Evolutionary conservation across 2,797 vertebrate genomes (phyloP), one percentile per base, ranked within the genome.

Genomic region (Podarcis siculus): DNA sequence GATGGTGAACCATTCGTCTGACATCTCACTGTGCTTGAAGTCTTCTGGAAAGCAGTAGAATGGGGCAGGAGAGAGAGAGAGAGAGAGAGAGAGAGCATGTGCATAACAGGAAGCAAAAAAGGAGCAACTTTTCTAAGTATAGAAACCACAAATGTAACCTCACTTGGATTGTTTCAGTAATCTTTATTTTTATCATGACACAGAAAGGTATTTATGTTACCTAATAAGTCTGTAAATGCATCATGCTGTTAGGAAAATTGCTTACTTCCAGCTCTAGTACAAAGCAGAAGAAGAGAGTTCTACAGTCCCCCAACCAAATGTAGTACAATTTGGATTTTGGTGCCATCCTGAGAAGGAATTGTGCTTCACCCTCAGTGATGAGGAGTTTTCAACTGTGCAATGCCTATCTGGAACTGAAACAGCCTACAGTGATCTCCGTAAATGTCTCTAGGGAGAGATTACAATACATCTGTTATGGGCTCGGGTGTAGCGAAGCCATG

Each of bases 1-100:
- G 67, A 72, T 79, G 92, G 89, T 87, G 88, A 95, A 91, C 93
- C 94, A 95, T 93, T 66, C 89, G 76, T 91, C 91, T 91, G 89
- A 89, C 80, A 93, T 93, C 94, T 94, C 89, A 89, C 92, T 96
- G 92, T 77, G 94, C 71, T 86, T 12, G 84, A 64, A 94, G 58
- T 79, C 79, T 75, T 86, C 12, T 8, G 17, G 42, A 32, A 93
- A 89, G 35, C 93, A 89, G 85, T 6, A 76, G 39, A 87, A 76
- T 10, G 23, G n/a, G 64, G 49, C 3, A 42, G 42, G 37, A 1
- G 17, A 86, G 91, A 83, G 45, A 12, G 45, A 49, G 45, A 49
- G 42, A 77, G 88, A 71, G 45, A 1, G 17, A 86, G 45, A 75
- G 89, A 67, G 37, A 1, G 15, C 82, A 8, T 42, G 42, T 42